These are phyloP conservation scores for Trachurus trachurus DNA, from an alignment of 2,797 vertebrate genomes.

Conservation along the genomic window DNA sequence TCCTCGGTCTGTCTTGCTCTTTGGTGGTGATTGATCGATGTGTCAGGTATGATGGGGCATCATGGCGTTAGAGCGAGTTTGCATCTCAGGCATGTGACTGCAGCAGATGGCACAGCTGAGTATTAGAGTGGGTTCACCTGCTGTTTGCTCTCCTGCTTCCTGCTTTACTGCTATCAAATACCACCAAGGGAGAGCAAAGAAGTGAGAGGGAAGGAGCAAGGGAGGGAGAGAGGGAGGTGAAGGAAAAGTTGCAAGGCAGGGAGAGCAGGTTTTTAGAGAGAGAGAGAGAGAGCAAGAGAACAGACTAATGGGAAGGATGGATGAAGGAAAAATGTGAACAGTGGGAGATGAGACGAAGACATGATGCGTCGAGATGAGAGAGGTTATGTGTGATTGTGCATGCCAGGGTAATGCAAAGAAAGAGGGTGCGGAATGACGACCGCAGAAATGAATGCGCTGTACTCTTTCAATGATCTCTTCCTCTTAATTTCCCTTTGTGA, in stretches of 20 bases:
- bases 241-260: slow-evolving; percentile 43
- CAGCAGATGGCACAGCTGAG: slow-evolving; percentile 92
- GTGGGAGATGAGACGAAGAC: slow-evolving; percentile 36
- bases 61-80: slow-evolving; percentile 88
- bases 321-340: slow-evolving; percentile 31
- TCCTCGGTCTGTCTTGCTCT: slow-evolving; percentile 61
- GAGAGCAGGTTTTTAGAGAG: slow-evolving; percentile 25
- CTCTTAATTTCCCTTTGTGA: slow-evolving; percentile 48
- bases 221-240: slow-evolving; percentile 32
- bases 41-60: slow-evolving; percentile 94
- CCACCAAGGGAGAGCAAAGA: slow-evolving; percentile 73
- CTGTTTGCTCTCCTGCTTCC: slow-evolving; percentile 90
- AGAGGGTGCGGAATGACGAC: slow-evolving; percentile 2
- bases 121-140: slow-evolving; percentile 88
- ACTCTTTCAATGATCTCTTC: slow-evolving; percentile 34
- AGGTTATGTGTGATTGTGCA: slow-evolving; percentile 30
- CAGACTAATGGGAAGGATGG: slow-evolving; percentile 20
- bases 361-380: slow-evolving; percentile 32
- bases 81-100: slow-evolving; percentile 87
- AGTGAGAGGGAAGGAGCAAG: slow-evolving; percentile 35
- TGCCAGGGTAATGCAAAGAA: slow-evolving; percentile 15
- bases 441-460: slow-evolving; percentile 19
- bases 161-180: slow-evolving; percentile 81
- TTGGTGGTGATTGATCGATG: slow-evolving; percentile 93
- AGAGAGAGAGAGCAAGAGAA: slow-evolving; percentile 13